Percentiles rank a stretch among this genome's conserved stretches.
These are phyloP conservation scores for Eristalinus aeneus DNA, from an alignment of 2,888 invertebrate species.

Conservation along the genomic window DNA sequence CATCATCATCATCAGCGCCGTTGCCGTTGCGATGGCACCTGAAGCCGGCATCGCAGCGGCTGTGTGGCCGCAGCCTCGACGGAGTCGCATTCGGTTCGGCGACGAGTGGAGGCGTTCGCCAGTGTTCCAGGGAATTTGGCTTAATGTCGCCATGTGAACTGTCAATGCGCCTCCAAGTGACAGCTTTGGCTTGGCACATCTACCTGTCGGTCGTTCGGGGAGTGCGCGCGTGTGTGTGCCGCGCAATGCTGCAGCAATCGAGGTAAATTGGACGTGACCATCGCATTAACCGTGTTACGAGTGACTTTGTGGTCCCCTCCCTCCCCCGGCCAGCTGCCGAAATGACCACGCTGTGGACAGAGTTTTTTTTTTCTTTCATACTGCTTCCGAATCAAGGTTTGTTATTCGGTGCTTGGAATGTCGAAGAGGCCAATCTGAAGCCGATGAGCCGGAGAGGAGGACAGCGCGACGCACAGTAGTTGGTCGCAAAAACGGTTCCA, in stretches of 20 bases:
- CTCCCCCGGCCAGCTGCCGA: slow-evolving; percentile 16
- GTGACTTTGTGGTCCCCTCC: slow-evolving; percentile 39
- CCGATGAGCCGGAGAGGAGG: background rate
- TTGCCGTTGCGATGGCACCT: background rate
- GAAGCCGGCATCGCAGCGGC: background rate
- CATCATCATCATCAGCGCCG: slow-evolving; percentile 44
- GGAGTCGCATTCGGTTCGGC: background rate
- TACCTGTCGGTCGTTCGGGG: slow-evolving; percentile 43
- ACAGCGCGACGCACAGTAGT: background rate
- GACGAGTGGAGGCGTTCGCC: slow-evolving; percentile 63
- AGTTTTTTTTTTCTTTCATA: slow-evolving; percentile 5
- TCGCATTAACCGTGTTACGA: slow-evolving; percentile 71
- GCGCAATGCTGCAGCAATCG: slow-evolving; percentile 48
- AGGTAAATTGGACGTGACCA: slow-evolving; percentile 71
- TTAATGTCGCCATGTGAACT: slow-evolving; percentile 69
- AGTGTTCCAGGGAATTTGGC: slow-evolving; percentile 53
- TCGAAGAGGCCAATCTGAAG: background rate
- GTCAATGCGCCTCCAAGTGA: slow-evolving; percentile 61
- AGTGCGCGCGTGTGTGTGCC: slow-evolving; percentile 2
- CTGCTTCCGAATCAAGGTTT: slow-evolving; percentile 16
- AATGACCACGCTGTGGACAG: slow-evolving; percentile 47
- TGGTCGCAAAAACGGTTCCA: slow-evolving; percentile 52
- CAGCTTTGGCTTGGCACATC: slow-evolving; percentile 57
- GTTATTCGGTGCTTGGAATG: slow-evolving; percentile 14
- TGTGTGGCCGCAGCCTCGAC: background rate